phyloP scores from a whole-genome alignment of 2,113 vertebrate genomes.

The Monopterus albus region DNA sequence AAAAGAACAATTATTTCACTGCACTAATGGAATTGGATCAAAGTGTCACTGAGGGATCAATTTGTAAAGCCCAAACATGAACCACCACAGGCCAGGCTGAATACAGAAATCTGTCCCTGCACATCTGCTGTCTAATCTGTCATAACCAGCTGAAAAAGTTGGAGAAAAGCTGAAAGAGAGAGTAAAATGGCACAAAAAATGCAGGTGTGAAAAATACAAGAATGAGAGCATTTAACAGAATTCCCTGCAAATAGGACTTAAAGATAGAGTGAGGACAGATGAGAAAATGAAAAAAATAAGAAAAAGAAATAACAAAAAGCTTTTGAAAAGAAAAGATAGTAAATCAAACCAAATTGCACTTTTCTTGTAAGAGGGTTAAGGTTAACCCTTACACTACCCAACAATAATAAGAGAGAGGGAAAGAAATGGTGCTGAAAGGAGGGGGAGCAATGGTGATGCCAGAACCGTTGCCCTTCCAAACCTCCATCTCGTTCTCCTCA shows the following conservation, averaged over 20 bases:
- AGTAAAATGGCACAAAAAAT: conserved; percentile 14
- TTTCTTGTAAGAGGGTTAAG: no score
- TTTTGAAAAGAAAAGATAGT: no score
- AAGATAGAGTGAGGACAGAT: not conserved
- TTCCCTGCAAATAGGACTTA: conserved; percentile 9
- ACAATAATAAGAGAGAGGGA: conserved; percentile 6
- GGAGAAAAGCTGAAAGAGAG: not conserved
- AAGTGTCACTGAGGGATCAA: no score
- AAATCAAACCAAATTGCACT: no score
- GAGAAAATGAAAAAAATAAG: not conserved
- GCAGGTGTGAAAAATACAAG: conserved; percentile 11
- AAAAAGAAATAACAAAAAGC: not conserved
- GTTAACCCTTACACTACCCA: no score
- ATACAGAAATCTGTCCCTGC: not conserved
- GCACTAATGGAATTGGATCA: no score
- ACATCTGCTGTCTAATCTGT: conserved; percentile 11
- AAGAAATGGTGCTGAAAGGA: conserved; percentile 12
- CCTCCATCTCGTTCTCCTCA: conserved; percentile 33
- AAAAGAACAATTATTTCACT: no score
- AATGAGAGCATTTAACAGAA: conserved; percentile 5
- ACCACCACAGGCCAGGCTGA: not conserved
- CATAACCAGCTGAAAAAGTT: not conserved
- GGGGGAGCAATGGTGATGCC: conserved; percentile 6
- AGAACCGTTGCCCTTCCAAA: conserved; percentile 1
- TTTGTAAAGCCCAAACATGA: no score